Base-by-base conservation (phyloP, 2,113 vertebrate species). In the Anguilla rostrata region DNA sequence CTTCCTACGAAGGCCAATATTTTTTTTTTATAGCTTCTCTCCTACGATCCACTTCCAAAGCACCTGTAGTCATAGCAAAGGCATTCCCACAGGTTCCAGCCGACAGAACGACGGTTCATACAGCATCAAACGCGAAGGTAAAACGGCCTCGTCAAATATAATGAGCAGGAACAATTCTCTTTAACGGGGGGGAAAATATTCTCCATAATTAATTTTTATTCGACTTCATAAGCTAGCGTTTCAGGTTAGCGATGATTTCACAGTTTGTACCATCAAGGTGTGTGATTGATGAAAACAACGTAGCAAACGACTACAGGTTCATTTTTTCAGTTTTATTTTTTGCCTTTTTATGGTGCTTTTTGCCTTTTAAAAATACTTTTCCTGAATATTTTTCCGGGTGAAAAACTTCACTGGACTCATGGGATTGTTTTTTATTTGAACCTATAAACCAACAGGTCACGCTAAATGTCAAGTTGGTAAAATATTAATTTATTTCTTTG, bases 71-170 rank as follows among this genome's bases (percentile, higher is more conserved):
- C 63, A n/a, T 66, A 78, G 71, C 86, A 87, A 83, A 86, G 81
- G 40, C 29, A 83, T 49, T 49, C 66, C 14, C 46, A 83, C 39
- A 3, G 22, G 40, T 15, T n/a, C 9, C 0, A 14, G 57, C 34
- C n/a, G 79, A 60, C 46, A n/a, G 81, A 29, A 29, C n/a, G 22
- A 71, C 56, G 26, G 29, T 16, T 84, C 79, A 78, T 60, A 79
- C 83, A 71, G 82, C n/a, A 78, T 87, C 43, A 82, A 46, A 82
- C 85, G 56, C 5, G 60, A 39, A 86, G 80, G 49, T 57, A 86
- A 82, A 49, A 63, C 57, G 41, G 1, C 9, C 29, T 39, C 83
- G 53, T 83, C 39, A 83, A 56, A 83, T 83, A 83, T 83, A 83
- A 83, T 63, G 83, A 63, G 43, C 53, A 57, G 63, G 53, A 83